phyloP scores from a whole-genome alignment of 2,888 invertebrate species.

The Cataglyphis albicans region DNA sequence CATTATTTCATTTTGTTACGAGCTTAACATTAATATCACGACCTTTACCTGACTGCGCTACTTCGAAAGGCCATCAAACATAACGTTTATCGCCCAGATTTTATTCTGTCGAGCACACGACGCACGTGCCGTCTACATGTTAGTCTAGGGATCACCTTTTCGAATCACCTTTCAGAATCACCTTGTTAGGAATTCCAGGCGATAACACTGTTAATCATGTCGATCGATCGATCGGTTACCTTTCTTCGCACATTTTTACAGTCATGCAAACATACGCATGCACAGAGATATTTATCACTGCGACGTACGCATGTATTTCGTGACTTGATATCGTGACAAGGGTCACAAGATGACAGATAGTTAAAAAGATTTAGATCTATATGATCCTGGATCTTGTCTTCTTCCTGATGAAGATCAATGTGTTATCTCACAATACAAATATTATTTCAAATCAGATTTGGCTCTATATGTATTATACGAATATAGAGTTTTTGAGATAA shows the following conservation, averaged over 20 bases:
- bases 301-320: not conserved
- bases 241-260: conserved; percentile 16
- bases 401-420: not conserved
- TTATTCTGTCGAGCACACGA: conserved; percentile 5
- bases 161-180: conserved; percentile 39
- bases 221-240: conserved; percentile 52
- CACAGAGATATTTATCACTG: not conserved
- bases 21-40: conserved; percentile 23
- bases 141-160: conserved; percentile 34
- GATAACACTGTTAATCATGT: conserved; percentile 69
- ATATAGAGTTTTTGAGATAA: not conserved
- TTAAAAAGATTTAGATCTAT: not conserved
- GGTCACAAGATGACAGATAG: not conserved
- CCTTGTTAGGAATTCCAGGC: conserved; percentile 70
- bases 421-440: not conserved
- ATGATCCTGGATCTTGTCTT: not conserved
- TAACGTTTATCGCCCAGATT: conserved; percentile 32
- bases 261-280: conserved; percentile 13
- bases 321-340: not conserved
- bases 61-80: conserved; percentile 50
- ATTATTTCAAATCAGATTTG: not conserved
- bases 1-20: conserved; percentile 22
- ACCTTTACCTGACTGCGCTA: conserved; percentile 51
- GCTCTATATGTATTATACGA: not conserved
- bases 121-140: conserved; percentile 14